Evolutionary conservation across 2,888 invertebrate genomes (phyloP).

Genomic region (Boloria euphrosyne): DNA sequence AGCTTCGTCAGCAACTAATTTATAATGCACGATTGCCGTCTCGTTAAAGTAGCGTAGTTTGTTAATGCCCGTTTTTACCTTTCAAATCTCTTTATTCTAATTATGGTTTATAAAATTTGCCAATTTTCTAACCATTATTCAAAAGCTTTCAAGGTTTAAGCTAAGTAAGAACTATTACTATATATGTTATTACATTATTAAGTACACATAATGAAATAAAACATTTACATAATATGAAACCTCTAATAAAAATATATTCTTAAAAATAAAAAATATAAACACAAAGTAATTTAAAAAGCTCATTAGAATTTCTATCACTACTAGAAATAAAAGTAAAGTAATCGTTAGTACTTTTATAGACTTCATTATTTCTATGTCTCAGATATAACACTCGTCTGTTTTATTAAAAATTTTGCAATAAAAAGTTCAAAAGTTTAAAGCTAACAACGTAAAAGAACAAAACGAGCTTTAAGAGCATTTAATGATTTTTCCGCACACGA

Average conservation of each 20-base stretch:
- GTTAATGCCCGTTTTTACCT: slow-evolving; percentile 51
- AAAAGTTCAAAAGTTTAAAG: slow-evolving; percentile 16
- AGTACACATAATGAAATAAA: too few species aligned
- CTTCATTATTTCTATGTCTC: background rate
- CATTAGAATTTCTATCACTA: background rate
- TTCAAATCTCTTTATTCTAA: slow-evolving; percentile 54
- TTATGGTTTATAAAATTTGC: slow-evolving; percentile 27
- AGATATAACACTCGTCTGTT: background rate
- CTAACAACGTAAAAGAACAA: slow-evolving; percentile 23
- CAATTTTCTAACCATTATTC: slow-evolving; percentile 28
- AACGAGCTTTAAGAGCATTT: slow-evolving; percentile 23
- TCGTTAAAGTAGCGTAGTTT: slow-evolving; percentile 51
- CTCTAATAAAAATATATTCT: too few species aligned
- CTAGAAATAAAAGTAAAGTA: background rate
- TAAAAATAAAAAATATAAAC: too few species aligned
- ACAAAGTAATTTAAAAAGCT: too few species aligned
- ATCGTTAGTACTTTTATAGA: background rate
- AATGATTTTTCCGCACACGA: slow-evolving; percentile 22
- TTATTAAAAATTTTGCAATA: slow-evolving; percentile 19
- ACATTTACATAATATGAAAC: too few species aligned
- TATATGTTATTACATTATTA: too few species aligned
- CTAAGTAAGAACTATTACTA: too few species aligned
- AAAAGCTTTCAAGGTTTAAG: too few species aligned
- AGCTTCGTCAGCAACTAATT: slow-evolving; percentile 54
- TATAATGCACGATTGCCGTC: slow-evolving; percentile 48